Percentiles rank a stretch among this genome's conserved stretches.
Conservation (phyloP, 2,113 vertebrate species). For the Hylia prasina region DNA sequence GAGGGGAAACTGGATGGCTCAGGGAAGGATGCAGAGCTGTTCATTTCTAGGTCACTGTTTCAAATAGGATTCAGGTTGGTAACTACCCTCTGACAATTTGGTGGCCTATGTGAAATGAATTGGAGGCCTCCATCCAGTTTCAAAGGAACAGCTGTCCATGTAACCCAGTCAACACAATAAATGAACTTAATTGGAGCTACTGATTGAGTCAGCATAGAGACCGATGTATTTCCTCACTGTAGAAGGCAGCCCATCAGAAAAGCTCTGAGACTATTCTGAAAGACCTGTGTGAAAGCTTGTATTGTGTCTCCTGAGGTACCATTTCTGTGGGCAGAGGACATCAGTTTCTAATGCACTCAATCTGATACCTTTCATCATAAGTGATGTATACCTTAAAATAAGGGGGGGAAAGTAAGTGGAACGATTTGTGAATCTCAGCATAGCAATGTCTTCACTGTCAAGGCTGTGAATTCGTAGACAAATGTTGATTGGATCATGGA, state of each 20-base stretch:
- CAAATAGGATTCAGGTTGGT: not conserved
- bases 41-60: slow-evolving; percentile 56
- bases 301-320: not conserved
- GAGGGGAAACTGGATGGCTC: slow-evolving; percentile 45
- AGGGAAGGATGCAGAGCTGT: slow-evolving; percentile 28
- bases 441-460: not conserved
- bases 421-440: not conserved
- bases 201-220: slow-evolving; percentile 50
- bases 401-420: not conserved
- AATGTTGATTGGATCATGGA: not conserved
- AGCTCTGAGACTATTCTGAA: not conserved
- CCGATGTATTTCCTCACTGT: slow-evolving; percentile 26
- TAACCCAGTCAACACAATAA: slow-evolving; percentile 21
- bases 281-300: not conserved
- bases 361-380: slow-evolving; percentile 57
- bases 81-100: not conserved
- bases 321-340: slow-evolving; percentile 30
- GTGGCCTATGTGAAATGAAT: slow-evolving; percentile 24
- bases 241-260: not conserved
- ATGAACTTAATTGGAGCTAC: not conserved
- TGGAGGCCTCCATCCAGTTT: slow-evolving; percentile 55
- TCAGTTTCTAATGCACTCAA: slow-evolving; percentile 54
- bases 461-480: slow-evolving; percentile 14
- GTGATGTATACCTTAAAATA: slow-evolving; percentile 38
- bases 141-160: slow-evolving; percentile 16